Conservation (phyloP, 2,113 vertebrate genomes). For the Dermatemys mawii region DNA sequence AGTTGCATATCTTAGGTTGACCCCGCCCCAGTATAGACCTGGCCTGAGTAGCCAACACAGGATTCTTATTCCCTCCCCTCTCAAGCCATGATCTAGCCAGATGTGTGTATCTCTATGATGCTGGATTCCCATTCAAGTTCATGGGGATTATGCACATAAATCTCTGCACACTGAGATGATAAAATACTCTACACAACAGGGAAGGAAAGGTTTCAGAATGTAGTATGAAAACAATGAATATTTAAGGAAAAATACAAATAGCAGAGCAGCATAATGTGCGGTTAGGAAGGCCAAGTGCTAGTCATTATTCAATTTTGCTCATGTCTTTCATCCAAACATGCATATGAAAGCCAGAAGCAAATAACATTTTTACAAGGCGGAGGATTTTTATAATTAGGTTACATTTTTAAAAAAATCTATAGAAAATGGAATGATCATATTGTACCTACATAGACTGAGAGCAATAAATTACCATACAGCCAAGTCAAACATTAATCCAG, state of each 20-base stretch:
- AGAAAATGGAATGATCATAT: constrained; percentile 14
- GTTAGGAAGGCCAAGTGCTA: constrained; percentile 24
- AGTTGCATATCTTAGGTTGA: no score
- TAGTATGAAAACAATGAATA: not conserved
- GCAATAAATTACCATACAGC: constrained; percentile 51
- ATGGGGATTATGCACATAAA: not conserved
- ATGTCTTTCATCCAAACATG: constrained; percentile 37
- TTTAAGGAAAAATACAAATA: constrained; percentile 47
- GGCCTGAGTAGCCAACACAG: not conserved
- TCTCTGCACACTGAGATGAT: not conserved
- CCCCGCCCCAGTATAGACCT: no score
- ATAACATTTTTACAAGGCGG: constrained; percentile 48
- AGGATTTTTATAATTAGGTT: constrained; percentile 43
- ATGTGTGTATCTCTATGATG: not conserved
- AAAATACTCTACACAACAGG: not conserved
- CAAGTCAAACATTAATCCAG: constrained; percentile 61
- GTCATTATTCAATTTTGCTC: constrained; percentile 47
- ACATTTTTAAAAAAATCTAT: constrained; percentile 45
- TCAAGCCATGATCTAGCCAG: not conserved
- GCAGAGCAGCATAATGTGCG: constrained; percentile 35
- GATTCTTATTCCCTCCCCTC: not conserved
- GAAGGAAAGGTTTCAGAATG: not conserved
- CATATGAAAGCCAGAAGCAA: constrained; percentile 43
- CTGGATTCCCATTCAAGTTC: not conserved
- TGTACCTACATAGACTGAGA: constrained; percentile 26